Base-by-base conservation (phyloP, 2,113 vertebrate genomes). In the Gorsachius goisagi region DNA sequence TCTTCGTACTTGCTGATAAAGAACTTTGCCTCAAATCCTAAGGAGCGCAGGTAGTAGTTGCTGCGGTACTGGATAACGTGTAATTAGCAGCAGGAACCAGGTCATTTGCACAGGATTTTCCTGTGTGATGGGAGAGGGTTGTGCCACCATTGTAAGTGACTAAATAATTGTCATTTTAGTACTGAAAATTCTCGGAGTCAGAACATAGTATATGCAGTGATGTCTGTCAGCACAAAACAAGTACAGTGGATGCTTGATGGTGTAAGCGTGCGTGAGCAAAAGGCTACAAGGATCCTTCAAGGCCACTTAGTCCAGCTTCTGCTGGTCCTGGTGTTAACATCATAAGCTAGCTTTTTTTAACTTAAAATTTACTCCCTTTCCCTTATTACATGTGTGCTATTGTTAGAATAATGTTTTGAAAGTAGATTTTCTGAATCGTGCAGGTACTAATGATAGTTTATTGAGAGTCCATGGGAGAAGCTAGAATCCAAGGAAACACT, bases 301-400 rank as follows among this genome's bases (percentile, higher is more conserved):
- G 20, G 17, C 20, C 8, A 5, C 5, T 59, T 69, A 81, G 37
- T 71, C 11, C 17, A 55, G 17, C 15, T 71, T 62, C n/a, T 72
- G 16, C 45, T 71, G 23, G 20, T 44, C 20, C 15, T 50, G 39
- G 11, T 39, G 12, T 18, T 78, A 39, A 32, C n/a, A 20, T 41
- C 11, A 35, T 19, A 45, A 11, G 13, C n/a, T 45, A 73, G 21
- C 22, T 14, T n/a, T 41, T n/a, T 73, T 47, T 3, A 68, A 28
- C 11, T 59, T 37, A 49, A 63, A 91, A 30, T 47, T 16, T 23
- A 14, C 9, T 1, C 3, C 7, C 9, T 77, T 66, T 55, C 14
- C 14, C 9, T 12, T 2, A n/a, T 26, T 9, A 12, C 9, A 15
- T 3, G 3, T 7, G 5, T 2, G 2, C 14, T 73, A 9, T 56